Percentiles rank a stretch among this genome's conserved stretches.
These are phyloP conservation scores for Catonia carolina DNA, from an alignment of 2,888 invertebrate genomes.

Conservation along the genomic window DNA sequence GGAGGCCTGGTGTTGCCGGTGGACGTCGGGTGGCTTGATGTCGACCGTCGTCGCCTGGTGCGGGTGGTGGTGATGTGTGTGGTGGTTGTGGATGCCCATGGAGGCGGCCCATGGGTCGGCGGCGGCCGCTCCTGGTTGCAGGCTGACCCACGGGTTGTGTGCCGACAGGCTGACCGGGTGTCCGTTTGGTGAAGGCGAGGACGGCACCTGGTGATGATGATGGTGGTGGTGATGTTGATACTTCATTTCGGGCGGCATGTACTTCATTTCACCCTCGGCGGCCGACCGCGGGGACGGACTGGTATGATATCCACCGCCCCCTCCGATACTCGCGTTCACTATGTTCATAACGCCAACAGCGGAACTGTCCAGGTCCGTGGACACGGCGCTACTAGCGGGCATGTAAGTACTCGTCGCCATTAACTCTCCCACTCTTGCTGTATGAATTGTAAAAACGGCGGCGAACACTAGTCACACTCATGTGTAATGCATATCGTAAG, in stretches of 20 bases:
- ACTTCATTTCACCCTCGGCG: conserved; percentile 89
- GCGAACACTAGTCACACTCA: conserved; percentile 42
- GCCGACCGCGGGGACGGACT: conserved; percentile 80
- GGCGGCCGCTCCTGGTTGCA: conserved; percentile 56
- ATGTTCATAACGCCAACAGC: conserved; percentile 42
- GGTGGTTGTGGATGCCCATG: conserved; percentile 61
- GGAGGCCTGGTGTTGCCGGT: conserved; percentile 33
- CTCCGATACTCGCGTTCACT: conserved; percentile 39
- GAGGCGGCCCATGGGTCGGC: conserved; percentile 72
- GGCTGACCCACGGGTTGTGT: conserved; percentile 75
- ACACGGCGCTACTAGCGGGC: conserved; percentile 65
- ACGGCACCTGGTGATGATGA: conserved; percentile 59
- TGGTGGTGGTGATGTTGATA: conserved; percentile 73
- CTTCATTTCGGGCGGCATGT: conserved; percentile 75
- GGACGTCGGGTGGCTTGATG: conserved; percentile 58
- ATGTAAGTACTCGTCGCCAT: conserved; percentile 96
- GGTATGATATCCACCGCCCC: conserved; percentile 52
- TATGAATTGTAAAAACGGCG: conserved; percentile 35
- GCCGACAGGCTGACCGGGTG: conserved; percentile 51
- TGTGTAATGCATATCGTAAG: conserved; percentile 55
- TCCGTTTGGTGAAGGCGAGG: conserved; percentile 60
- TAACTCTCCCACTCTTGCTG: conserved; percentile 35
- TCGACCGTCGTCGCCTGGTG: conserved; percentile 56
- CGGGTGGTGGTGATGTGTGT: conserved; percentile 62
- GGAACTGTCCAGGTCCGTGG: conserved; percentile 67